phyloP scores from a whole-genome alignment of 2,797 vertebrate species.

The Characodon lateralis region DNA sequence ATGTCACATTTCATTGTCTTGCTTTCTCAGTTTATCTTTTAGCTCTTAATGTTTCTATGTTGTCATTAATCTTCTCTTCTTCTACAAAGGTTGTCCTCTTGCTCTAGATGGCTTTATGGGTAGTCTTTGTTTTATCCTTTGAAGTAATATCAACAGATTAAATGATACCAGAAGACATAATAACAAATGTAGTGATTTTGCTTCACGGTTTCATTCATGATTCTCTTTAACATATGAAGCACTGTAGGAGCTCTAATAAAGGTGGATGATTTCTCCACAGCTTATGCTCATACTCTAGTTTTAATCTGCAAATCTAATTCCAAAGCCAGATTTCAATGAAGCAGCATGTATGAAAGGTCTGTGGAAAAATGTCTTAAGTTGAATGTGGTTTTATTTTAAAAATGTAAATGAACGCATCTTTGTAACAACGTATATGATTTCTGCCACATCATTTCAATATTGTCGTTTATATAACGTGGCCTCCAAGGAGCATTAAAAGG shows the following conservation, averaged over 20 bases:
- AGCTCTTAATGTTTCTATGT: neutral
- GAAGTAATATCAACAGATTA: too few relatives aligned
- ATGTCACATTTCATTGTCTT: neutral
- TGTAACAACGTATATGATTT: too few relatives aligned
- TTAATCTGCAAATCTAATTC: neutral
- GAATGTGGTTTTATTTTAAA: too few relatives aligned
- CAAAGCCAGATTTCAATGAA: neutral
- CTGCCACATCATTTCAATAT: too few relatives aligned
- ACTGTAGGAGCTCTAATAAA: neutral
- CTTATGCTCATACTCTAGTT: neutral
- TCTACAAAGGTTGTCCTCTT: neutral
- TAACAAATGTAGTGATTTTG: too few relatives aligned
- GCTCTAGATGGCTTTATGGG: too few relatives aligned
- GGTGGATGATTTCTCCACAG: neutral
- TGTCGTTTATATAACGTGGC: neutral
- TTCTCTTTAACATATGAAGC: neutral
- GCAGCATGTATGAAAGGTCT: neutral
- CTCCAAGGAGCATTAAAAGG: neutral
- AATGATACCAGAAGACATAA: too few relatives aligned
- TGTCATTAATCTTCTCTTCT: constrained; percentile 18
- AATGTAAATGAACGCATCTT: too few relatives aligned
- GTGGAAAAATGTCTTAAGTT: neutral
- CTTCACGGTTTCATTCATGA: neutral
- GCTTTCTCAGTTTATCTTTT: neutral
- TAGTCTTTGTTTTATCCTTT: too few relatives aligned